These are phyloP conservation scores for Sylvietta virens DNA, from an alignment of 2,113 vertebrate species.

Conservation along the genomic window DNA sequence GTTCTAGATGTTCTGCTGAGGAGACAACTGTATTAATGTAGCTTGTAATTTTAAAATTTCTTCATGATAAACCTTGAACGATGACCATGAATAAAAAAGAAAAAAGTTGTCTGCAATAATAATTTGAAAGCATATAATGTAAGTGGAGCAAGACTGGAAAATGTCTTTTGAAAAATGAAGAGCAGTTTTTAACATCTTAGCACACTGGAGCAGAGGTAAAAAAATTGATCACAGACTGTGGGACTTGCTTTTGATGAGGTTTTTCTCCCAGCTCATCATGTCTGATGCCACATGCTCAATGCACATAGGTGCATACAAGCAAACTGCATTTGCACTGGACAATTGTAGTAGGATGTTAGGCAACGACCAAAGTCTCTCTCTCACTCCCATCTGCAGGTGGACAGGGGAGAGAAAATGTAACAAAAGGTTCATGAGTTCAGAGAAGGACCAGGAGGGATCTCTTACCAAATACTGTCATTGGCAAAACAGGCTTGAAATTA, in stretches of 20 bases:
- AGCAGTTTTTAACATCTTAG: not conserved
- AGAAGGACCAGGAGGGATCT: not conserved
- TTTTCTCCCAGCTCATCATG: not conserved
- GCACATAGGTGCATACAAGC: not conserved
- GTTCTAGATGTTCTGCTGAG: not conserved
- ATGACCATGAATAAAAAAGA: not conserved
- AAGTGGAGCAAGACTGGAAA: not conserved
- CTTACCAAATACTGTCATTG: not conserved
- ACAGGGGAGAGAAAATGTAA: not conserved
- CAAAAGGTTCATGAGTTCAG: not conserved
- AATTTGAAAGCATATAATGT: not conserved
- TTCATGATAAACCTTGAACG: not conserved
- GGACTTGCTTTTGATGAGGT: not conserved
- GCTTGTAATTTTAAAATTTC: not conserved
- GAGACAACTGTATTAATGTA: not conserved
- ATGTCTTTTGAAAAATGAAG: no score
- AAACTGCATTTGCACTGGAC: not conserved
- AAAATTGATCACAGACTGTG: not conserved
- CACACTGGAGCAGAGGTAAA: not conserved
- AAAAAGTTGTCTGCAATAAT: not conserved
- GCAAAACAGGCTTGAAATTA: not conserved
- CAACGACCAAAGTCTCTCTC: not conserved
- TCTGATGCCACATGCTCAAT: not conserved
- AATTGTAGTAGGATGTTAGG: not conserved
- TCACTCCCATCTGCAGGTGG: not conserved